Percentiles rank a stretch among this genome's conserved stretches.
These are phyloP conservation scores for Hippocampus mohnikei DNA, from an alignment of 2,113 vertebrate species.

Conservation along the genomic window DNA sequence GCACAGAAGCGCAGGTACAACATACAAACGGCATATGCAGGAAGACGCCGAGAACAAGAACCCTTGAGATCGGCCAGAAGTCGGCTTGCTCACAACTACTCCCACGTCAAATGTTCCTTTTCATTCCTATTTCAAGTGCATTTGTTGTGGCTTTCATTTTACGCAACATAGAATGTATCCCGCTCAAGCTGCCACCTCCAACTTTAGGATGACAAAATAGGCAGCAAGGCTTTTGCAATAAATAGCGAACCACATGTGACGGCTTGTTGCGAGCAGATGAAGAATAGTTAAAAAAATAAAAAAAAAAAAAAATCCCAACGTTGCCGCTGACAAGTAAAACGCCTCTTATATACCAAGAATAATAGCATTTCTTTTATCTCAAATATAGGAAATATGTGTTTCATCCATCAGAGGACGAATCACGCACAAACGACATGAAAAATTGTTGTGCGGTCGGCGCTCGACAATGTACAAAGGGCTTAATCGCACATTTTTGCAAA, in stretches of 20 bases:
- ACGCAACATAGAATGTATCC: no score
- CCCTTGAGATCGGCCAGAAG: neutral
- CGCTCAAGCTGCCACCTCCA: neutral
- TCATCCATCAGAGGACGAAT: slow-evolving; percentile 1
- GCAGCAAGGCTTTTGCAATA: neutral
- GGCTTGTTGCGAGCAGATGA: slow-evolving; percentile 5
- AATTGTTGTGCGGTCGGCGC: slow-evolving; percentile 6
- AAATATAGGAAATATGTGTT: neutral
- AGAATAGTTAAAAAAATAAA: neutral
- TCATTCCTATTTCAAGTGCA: neutral
- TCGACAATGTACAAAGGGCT: slow-evolving; percentile 1
- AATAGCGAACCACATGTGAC: slow-evolving; percentile 3
- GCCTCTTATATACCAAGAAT: slow-evolving; percentile 7
- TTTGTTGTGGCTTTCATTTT: neutral
- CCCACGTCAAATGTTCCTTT: neutral
- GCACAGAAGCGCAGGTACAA: no score
- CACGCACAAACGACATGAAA: neutral
- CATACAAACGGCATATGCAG: no score
- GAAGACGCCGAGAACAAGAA: no score
- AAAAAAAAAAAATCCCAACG: neutral
- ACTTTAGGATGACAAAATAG: neutral
- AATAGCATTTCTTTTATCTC: slow-evolving; percentile 11
- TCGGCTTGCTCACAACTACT: neutral
- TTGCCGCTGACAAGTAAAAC: slow-evolving; percentile 15
- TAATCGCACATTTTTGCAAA: neutral